Percentiles rank a stretch among this genome's conserved stretches.
phyloP scores from a whole-genome alignment of 2,113 vertebrate species.

The Oryzias woworae region DNA sequence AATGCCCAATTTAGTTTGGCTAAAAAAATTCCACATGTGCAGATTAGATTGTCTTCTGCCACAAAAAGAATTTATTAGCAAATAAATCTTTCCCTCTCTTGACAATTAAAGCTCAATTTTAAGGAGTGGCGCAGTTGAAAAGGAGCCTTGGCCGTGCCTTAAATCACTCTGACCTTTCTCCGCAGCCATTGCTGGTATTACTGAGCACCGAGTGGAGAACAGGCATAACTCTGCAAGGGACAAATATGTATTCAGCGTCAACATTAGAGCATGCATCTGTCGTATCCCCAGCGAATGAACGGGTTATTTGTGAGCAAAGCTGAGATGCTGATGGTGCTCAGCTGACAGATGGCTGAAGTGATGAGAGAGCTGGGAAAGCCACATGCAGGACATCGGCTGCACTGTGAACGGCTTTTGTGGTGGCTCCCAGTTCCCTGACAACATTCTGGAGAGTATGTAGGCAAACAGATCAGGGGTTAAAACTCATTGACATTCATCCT shows the following conservation, averaged over 20 bases:
- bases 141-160: conserved; percentile 36
- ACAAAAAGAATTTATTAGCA: conserved; percentile 72
- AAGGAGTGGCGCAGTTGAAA: conserved; percentile 66
- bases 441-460: background rate
- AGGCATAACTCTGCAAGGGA: conserved; percentile 21
- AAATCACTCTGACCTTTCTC: conserved; percentile 50
- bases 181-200: conserved; percentile 26
- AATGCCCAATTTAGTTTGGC: background rate
- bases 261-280: conserved; percentile 68
- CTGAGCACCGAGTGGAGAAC: conserved; percentile 27
- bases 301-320: conserved; percentile 60
- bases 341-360: conserved; percentile 71
- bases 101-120: conserved; percentile 70
- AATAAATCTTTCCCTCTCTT: conserved; percentile 75
- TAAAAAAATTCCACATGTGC: conserved; percentile 55
- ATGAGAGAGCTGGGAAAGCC: conserved; percentile 63
- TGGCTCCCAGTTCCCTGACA: background rate
- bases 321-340: conserved; percentile 60
- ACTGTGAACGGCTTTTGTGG: conserved; percentile 11
- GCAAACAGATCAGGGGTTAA: background rate
- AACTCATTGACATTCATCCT: background rate
- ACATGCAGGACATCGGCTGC: conserved; percentile 42
- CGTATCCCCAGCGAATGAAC: conserved; percentile 57
- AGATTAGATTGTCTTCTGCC: conserved; percentile 67
- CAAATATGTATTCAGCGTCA: conserved; percentile 44